These are phyloP conservation scores for Dexiosoma caninum DNA, from an alignment of 2,888 invertebrate genomes.

Conservation along the genomic window DNA sequence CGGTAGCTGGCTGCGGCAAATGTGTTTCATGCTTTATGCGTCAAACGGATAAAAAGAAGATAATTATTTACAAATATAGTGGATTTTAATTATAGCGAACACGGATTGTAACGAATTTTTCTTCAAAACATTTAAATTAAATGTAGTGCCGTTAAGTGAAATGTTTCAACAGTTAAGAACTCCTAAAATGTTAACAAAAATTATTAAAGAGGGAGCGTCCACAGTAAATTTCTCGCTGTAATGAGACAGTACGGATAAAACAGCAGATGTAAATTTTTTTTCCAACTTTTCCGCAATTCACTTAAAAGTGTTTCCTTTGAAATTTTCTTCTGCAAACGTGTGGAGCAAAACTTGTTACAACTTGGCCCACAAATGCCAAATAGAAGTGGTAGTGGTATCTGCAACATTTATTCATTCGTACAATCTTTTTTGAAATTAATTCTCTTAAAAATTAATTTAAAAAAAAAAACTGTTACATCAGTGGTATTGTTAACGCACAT, in stretches of 20 bases:
- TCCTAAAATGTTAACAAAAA: too few species aligned
- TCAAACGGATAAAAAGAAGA: too few species aligned
- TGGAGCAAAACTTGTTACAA: constrained; percentile 33
- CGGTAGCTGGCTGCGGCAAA: too few species aligned
- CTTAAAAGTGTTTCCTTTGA: not conserved
- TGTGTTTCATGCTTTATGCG: too few species aligned
- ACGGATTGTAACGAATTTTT: too few species aligned
- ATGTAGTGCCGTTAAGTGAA: too few species aligned
- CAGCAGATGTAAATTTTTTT: constrained; percentile 65
- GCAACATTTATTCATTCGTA: constrained; percentile 10
- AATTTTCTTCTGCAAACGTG: not conserved
- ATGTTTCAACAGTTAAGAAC: too few species aligned
- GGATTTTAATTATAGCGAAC: too few species aligned
- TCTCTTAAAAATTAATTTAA: constrained; percentile 26
- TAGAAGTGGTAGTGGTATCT: constrained; percentile 42
- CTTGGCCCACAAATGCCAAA: constrained; percentile 33
- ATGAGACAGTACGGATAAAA: constrained; percentile 74
- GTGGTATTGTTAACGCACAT: not conserved
- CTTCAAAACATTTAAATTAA: too few species aligned
- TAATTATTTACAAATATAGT: too few species aligned
- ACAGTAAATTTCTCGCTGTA: constrained; percentile 64
- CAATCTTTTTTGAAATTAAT: constrained; percentile 7
- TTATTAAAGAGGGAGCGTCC: too few species aligned
- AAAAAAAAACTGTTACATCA: too few species aligned
- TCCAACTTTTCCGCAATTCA: not conserved